Evolutionary conservation across 2,797 vertebrate genomes (phyloP).

Genomic region (Takifugu rubripes): DNA sequence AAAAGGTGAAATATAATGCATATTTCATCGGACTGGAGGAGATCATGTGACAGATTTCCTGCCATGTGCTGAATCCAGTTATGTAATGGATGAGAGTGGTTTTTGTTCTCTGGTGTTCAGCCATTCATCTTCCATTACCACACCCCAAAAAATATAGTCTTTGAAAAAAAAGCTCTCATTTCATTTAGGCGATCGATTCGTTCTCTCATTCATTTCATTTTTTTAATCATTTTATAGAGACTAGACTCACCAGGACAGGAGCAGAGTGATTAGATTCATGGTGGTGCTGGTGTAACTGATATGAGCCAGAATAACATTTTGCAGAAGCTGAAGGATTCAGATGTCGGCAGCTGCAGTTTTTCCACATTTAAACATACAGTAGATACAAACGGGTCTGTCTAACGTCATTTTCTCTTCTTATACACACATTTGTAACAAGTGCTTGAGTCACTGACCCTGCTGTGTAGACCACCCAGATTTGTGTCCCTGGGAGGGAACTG

Average conservation of each 20-base stretch:
- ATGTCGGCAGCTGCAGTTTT: conserved; percentile 36
- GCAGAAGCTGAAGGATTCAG: conserved; percentile 20
- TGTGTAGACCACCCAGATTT: conserved; percentile 8
- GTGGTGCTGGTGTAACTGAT: conserved; percentile 17
- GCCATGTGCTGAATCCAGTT: not conserved
- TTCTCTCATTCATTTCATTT: not conserved
- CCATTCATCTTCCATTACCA: not conserved
- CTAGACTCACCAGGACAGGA: conserved; percentile 14
- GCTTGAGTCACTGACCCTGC: conserved; percentile 3
- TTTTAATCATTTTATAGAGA: not conserved
- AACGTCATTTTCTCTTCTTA: conserved; percentile 8
- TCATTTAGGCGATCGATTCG: not conserved
- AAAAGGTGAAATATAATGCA: conserved; percentile 1
- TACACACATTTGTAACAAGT: conserved; percentile 27
- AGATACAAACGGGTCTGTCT: not conserved
- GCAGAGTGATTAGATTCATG: conserved; percentile 43
- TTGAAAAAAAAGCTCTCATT: not conserved
- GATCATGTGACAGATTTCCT: conserved; percentile 20
- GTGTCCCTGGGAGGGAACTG: conserved; percentile 6
- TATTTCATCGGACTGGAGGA: not conserved
- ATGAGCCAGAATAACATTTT: conserved; percentile 11
- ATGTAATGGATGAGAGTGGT: conserved; percentile 3
- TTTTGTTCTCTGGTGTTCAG: not conserved
- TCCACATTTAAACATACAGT: conserved; percentile 36
- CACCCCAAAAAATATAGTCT: not conserved